Base-by-base conservation (phyloP, 2,888 invertebrate genomes). In the Spialia ferax region DNA sequence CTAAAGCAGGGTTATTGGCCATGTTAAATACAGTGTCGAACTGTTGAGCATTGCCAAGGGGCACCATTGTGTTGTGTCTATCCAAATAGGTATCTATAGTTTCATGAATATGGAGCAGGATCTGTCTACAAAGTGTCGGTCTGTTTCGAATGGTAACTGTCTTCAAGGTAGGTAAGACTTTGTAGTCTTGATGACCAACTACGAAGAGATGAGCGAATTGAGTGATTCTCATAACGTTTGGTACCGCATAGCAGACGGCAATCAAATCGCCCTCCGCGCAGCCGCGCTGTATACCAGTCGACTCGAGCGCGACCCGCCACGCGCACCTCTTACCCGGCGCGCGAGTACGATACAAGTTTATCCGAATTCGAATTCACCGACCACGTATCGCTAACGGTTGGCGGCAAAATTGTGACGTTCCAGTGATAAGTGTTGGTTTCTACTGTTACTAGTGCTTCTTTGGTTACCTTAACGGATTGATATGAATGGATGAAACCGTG, bases 221-320 rank as follows among this genome's bases (percentile, higher is more conserved):
- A 32, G 32, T 32, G 80, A 77, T 77, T 74, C 74, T 75, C 64
- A 60, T 68, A 69, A 56, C 65, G 71, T 67, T 72, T 63, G 68
- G 63, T 65, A 62, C 69, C 56, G 62, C 60, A 20, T 38, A n/a
- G 60, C 67, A 54, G 65, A 32, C 55, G 59, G 56, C 57, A 42
- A 71, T 77, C 81, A n/a, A n/a, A n/a, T n/a, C n/a, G 82, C 83
- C 71, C 72, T 52, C 63, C 66, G 52, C 67, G 52, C 68, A 63
- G 54, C n/a, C 54, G 63, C 29, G 29, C 26, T 45, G 70, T 64
- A 68, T 75, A 76, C 79, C 88, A 92, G 91, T 92, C 87, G 83
- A 79, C 77, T 79, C 75, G 80, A 80, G 88, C 85, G 88, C 91
- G 91, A 87, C 81, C 82, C 78, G 82, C 80, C 79, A 89, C 84